Evolutionary conservation across 2,888 invertebrate species (phyloP), one percentile per base, ranked within the genome.

Genomic region (Gerosis bhagava): DNA sequence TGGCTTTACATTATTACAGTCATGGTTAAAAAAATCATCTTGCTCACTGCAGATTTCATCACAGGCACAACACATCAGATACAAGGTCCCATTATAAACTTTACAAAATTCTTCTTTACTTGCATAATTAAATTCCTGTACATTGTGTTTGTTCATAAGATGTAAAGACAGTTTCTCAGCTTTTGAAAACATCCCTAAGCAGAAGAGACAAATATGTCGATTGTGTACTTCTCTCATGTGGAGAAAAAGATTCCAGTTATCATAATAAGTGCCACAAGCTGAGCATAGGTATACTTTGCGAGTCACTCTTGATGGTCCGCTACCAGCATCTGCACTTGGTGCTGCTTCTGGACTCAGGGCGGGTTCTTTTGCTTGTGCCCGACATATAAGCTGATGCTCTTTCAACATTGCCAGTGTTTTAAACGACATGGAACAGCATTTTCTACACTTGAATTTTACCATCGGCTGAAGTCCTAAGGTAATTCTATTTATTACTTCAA

Each of bases 191-290:
- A 96, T 93, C 37, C 95, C 94, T 53, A 96, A 89, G 72, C 96
- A 96, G 78, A 94, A 95, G 40, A 96, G 83, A 72, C 96, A 97
- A 60, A 96, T 94, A 68, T 94, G 94, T 42, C 95, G 91, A 61
- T 93, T 93, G 73, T 97, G 96, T 48, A 93, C 92, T 67, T 96
- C 95, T 42, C 94, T 90, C 93, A 96, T 96, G 63, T 96, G 96
- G 32, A 95, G 77, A 71, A 96, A 96, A 50, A 96, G 89, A 79
- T 95, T 95, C 95, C 95, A 96, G 65, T 95, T 94, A 77, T 96
- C 95, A 81, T 95, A 96, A 67, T 95, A 95, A 7, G 94, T 95
- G 31, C 93, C 94, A 73, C 96, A 96, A 0, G 94, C 94, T 8
- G 95, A 94, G 73, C 96, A 96, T 40, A 95, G 81, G 73, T 94